These are phyloP conservation scores for Byasa hedistus DNA, from an alignment of 2,888 invertebrate genomes.

Conservation along the genomic window DNA sequence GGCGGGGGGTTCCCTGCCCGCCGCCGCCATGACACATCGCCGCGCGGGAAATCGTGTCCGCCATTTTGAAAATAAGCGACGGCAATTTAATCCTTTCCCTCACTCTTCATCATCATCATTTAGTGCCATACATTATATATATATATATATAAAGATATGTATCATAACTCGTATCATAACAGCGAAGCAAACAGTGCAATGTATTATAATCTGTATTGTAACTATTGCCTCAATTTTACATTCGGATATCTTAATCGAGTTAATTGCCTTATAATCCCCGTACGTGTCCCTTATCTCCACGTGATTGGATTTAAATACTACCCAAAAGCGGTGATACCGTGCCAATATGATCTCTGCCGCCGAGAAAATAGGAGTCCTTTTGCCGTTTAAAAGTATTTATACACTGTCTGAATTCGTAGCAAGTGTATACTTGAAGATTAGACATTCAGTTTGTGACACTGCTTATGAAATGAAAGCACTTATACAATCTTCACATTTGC, in stretches of 20 bases:
- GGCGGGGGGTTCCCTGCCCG: slow-evolving; percentile 1
- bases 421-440: too few relatives aligned
- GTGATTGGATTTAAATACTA: slow-evolving; percentile 46
- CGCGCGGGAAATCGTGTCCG: not conserved
- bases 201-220: slow-evolving; percentile 22
- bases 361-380: not conserved
- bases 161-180: not conserved
- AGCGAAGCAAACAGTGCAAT: slow-evolving; percentile 2
- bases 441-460: too few relatives aligned
- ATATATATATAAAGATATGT: too few relatives aligned
- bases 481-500: too few relatives aligned
- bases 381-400: not conserved
- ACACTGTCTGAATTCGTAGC: not conserved
- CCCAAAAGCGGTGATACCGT: not conserved
- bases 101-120: too few relatives aligned
- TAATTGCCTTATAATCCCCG: slow-evolving; percentile 64
- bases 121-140: too few relatives aligned
- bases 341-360: not conserved
- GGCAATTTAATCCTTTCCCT: not conserved
- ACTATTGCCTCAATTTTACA: slow-evolving; percentile 33
- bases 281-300: slow-evolving; percentile 55
- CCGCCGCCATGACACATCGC: slow-evolving; percentile 21
- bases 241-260: slow-evolving; percentile 44
- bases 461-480: too few relatives aligned
- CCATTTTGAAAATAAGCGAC: not conserved